Conservation (phyloP, 2,113 vertebrate genomes). For the Pomatorhinus ruficollis region DNA sequence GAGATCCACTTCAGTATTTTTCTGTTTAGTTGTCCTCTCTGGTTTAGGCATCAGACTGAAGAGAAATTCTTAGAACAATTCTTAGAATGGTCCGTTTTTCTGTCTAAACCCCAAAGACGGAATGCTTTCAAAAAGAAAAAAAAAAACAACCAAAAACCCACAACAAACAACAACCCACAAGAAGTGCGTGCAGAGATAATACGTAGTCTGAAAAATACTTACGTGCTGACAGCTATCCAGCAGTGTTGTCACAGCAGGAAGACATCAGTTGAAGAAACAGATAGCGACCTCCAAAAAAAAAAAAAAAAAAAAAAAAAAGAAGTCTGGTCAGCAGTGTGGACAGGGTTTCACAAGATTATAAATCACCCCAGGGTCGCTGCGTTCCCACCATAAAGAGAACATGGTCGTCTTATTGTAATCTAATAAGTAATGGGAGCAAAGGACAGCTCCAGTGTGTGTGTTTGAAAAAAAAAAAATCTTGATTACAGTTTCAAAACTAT, state of each 20-base stretch:
- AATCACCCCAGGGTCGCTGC: constrained; percentile 88
- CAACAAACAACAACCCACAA: constrained; percentile 33
- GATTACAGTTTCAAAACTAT: constrained; percentile 88
- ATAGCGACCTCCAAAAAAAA: constrained; percentile 76
- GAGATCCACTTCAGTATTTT: constrained; percentile 63
- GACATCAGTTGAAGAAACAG: constrained; percentile 94
- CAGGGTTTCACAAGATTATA: constrained; percentile 93
- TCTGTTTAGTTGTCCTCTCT: constrained; percentile 63
- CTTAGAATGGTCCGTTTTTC: constrained; percentile 60
- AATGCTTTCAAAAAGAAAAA: constrained; percentile 72
- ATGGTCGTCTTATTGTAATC: constrained; percentile 84
- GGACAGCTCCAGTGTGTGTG: constrained; percentile 85
- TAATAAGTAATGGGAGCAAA: constrained; percentile 90
- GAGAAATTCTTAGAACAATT: constrained; percentile 75
- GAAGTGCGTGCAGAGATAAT: constrained; percentile 78
- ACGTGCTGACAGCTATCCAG: constrained; percentile 90
- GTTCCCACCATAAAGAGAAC: constrained; percentile 89
- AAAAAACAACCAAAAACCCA: neutral
- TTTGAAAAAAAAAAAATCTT: constrained; percentile 86
- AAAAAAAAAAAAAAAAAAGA: constrained; percentile 56
- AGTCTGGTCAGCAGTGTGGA: constrained; percentile 84
- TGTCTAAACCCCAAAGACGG: constrained; percentile 73
- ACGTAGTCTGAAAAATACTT: constrained; percentile 81
- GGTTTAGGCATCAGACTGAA: constrained; percentile 74
- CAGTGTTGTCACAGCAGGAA: constrained; percentile 96